Evolutionary conservation across 2,797 vertebrate genomes (phyloP), one percentile per base, ranked within the genome.

Genomic region (Cryptoblepharus egeriae): DNA sequence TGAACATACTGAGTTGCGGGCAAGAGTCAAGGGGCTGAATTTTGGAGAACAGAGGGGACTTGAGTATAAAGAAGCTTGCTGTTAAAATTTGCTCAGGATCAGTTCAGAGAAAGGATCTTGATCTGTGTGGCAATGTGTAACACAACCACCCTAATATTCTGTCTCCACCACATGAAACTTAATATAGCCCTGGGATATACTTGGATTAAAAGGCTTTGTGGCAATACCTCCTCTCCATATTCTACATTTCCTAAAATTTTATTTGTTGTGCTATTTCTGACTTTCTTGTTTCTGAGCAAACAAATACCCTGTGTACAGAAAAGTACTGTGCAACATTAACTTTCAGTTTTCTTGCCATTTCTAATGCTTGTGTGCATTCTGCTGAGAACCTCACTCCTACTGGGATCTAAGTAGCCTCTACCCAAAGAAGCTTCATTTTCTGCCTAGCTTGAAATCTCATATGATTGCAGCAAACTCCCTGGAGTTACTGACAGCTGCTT

Each of bases 401-500:
- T 52, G 1, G 0, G n/a, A 6, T 76, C 76, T 82, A 69, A 69
- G 49, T 45, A 39, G 79, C 79, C 42, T 67, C 32, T 81, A 22
- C 24, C 0, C 18, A 82, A 64, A 1, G 42, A 73, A 1, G 6
- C 35, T 20, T 82, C 71, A 72, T 85, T 76, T 52, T 76, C 39
- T 37, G 26, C 76, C 58, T 22, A 10, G 3, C 55, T 49, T 0
- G 63, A 69, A 67, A 49, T 70, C 49, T 85, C 55, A 76, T 65
- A 67, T 7, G 3, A 65, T n/a, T 32, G 83, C 82, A 83, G 77
- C 0, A 0, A 86, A 63, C 30, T 57, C 58, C 52, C 10, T 1
- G 82, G 74, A 84, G 78, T 63, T 73, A 75, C 79, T 42, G 68
- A 30, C 72, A 73, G 42, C 77, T 78, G 60, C 0, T 75, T 32